Conservation (phyloP, 37 sponge, comb jelly and placozoan genomes). For the Oscarella lobularis region DNA sequence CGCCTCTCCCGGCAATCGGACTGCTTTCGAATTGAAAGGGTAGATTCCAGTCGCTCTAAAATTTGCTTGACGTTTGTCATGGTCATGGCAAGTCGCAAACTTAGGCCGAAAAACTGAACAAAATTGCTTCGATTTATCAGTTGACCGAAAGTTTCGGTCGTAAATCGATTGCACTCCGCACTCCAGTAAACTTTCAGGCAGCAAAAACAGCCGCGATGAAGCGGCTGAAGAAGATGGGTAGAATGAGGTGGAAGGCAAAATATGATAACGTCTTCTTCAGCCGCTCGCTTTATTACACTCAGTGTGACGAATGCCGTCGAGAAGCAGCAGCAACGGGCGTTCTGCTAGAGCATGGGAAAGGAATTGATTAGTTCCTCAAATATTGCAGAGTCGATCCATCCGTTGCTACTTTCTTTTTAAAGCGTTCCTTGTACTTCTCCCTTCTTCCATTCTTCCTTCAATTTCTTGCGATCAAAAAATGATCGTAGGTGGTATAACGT, state of each 20-base stretch:
- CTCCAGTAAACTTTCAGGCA: slow-evolving; percentile 31
- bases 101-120: slow-evolving; percentile 3
- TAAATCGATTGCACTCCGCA: slow-evolving; percentile 11
- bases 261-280: slow-evolving; percentile 13
- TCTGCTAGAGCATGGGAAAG: slow-evolving; percentile 8
- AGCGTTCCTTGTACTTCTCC: slow-evolving; percentile 42
- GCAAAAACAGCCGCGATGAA: slow-evolving; percentile 36
- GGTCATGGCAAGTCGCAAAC: slow-evolving; percentile 30
- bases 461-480: slow-evolving; percentile 13
- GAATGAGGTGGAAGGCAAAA: slow-evolving; percentile 48
- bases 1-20: no score
- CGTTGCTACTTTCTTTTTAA: slow-evolving; percentile 29
- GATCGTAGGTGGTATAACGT: slow-evolving; percentile 22
- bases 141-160: slow-evolving; percentile 17
- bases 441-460: not conserved
- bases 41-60: slow-evolving; percentile 14
- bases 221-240: slow-evolving; percentile 47
- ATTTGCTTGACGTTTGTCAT: slow-evolving; percentile 20
- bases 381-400: slow-evolving; percentile 29
- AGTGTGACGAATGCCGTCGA: slow-evolving; percentile 41
- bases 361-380: slow-evolving; percentile 12
- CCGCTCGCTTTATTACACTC: slow-evolving; percentile 16
- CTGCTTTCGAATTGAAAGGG: not conserved
- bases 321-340: slow-evolving; percentile 33
- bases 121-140: slow-evolving; percentile 14